phyloP scores from a whole-genome alignment of 1,140 invertebrate species.

The Leptinotarsa defecta region DNA sequence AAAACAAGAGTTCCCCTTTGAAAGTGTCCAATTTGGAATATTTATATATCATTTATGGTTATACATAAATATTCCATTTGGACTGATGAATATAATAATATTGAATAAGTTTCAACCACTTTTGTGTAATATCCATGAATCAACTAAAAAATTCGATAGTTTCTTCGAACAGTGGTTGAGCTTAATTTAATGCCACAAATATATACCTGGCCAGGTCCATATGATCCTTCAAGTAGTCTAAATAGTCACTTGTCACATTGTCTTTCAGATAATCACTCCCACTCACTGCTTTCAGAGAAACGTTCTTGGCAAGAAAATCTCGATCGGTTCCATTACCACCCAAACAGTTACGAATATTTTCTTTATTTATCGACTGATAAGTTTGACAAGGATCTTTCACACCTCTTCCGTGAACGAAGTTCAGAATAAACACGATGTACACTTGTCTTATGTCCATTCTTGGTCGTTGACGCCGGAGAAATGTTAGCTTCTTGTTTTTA shows the following conservation, averaged over 20 bases:
- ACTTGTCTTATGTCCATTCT: constrained; percentile 26
- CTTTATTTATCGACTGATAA: constrained; percentile 16
- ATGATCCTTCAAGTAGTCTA: not conserved
- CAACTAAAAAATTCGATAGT: no score
- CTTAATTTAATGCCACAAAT: no score
- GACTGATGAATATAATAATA: no score
- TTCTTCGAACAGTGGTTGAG: no score
- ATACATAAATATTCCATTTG: no score
- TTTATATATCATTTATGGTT: no score
- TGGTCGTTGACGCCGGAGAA: constrained; percentile 8
- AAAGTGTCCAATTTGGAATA: no score
- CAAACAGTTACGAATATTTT: constrained; percentile 24
- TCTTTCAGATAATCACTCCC: not conserved
- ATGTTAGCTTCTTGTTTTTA: not conserved
- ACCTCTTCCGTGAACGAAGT: constrained; percentile 15
- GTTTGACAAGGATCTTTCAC: not conserved
- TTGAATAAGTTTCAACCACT: no score
- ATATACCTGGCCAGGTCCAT: not conserved
- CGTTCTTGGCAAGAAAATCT: not conserved
- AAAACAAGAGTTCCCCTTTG: no score
- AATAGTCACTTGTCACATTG: not conserved
- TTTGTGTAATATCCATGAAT: no score
- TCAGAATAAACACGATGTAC: constrained; percentile 15
- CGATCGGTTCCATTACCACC: not conserved
- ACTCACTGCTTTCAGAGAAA: not conserved